phyloP scores from a whole-genome alignment of 2,113 vertebrate species.

The Dicentrarchus labrax region DNA sequence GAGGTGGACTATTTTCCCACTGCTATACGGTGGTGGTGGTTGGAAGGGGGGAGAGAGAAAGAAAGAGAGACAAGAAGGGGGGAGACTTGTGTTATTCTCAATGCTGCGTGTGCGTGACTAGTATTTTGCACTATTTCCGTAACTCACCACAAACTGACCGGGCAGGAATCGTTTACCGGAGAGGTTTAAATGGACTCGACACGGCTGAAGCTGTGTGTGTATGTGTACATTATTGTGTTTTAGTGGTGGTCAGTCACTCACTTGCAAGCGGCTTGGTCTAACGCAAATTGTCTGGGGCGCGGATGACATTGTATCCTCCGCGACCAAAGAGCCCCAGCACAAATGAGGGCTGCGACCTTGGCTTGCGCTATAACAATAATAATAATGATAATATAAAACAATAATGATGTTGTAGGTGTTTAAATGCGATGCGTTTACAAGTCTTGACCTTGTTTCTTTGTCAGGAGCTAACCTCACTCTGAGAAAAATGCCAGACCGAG shows the following conservation, averaged over 20 bases:
- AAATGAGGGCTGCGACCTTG: constrained; percentile 70
- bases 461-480: constrained; percentile 61
- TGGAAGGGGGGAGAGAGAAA: neutral
- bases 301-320: constrained; percentile 75
- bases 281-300: constrained; percentile 73
- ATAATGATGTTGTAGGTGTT: neutral
- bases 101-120: constrained; percentile 35
- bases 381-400: too few relatives aligned
- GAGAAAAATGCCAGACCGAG: constrained; percentile 60
- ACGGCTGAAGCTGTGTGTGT: constrained; percentile 13
- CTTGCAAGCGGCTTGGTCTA: constrained; percentile 48
- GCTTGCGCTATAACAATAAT: constrained; percentile 50
- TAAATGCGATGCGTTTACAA: constrained; percentile 32
- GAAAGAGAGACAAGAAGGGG: too few relatives aligned
- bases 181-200: constrained; percentile 55
- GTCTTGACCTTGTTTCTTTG: constrained; percentile 84
- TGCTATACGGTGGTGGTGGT: neutral
- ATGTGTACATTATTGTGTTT: constrained; percentile 31
- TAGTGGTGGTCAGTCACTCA: constrained; percentile 60
- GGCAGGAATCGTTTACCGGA: neutral
- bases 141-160: constrained; percentile 27
- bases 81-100: constrained; percentile 19
- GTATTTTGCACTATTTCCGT: constrained; percentile 55
- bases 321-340: constrained; percentile 19
- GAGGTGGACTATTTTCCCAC: constrained; percentile 50